Evolutionary conservation across 37 sponge, comb jelly and placozoan genomes (phyloP).

Genomic region (Geodia barretti): DNA sequence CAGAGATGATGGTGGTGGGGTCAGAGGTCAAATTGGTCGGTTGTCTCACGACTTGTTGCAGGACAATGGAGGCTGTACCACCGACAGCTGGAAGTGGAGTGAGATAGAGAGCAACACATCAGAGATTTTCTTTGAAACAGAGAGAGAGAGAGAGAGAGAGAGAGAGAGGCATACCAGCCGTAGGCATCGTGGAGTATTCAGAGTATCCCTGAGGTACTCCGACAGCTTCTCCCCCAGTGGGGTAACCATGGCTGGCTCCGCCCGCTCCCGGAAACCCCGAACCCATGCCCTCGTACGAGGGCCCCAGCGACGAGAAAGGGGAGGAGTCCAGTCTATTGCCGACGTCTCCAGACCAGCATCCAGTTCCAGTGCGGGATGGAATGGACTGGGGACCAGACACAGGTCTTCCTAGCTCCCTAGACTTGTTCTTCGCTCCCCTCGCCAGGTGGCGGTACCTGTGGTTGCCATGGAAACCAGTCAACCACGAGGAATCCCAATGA

Average conservation of each 20-base stretch:
- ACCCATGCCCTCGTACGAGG: neutral
- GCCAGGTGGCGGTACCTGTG: conserved; percentile 5
- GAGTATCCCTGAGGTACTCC: neutral
- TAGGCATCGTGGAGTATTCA: neutral
- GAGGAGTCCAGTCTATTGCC: conserved; percentile 4
- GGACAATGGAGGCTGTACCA: no score
- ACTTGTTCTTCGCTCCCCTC: neutral
- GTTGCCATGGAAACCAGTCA: neutral
- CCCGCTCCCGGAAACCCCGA: neutral
- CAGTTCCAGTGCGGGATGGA: conserved; percentile 1
- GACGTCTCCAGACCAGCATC: neutral
- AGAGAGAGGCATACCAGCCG: neutral
- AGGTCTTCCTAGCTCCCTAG: neutral
- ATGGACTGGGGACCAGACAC: conserved; percentile 13
- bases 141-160: no score
- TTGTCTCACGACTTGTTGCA: no score
- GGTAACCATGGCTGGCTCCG: neutral
- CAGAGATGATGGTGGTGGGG: no score
- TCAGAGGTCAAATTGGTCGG: no score
- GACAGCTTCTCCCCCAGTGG: neutral
- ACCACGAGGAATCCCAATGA: no score
- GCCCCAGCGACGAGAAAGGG: neutral
- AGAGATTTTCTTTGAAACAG: no score
- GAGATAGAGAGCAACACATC: no score
- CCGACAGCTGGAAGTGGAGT: no score